Base-by-base conservation (phyloP, 2,888 invertebrate genomes). In the Torymus auratus region DNA sequence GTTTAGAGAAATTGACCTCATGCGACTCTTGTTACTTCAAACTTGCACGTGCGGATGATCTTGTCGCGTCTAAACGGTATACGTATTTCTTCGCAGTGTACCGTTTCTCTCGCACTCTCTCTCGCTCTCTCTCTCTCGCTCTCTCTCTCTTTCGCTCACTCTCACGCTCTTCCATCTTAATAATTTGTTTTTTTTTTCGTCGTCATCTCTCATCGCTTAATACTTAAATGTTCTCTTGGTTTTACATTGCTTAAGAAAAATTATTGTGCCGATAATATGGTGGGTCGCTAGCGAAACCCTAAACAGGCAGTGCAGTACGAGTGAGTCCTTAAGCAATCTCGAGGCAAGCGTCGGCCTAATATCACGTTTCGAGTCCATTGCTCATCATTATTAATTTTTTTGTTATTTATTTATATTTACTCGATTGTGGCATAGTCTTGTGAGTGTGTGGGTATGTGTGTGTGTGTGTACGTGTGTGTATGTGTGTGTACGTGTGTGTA, bases 291-390 rank as follows among this genome's bases (percentile, higher is more conserved):
- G 87, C 87, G 88, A 89, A 89, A 90, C 91, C 90, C 91, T 91
- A 90, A 90, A 90, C 88, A 91, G 91, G 91, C 91, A 91, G 91
- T 91, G 91, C 91, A 91, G 87, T 91, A 90, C 87, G 87, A 89
- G 89, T 89, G 90, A 88, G 89, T 90, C 87, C 89, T 90, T 89
- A 90, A 91, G 89, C 91, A 89, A 91, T 90, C 89, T 90, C 88
- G 89, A 91, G 91, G 91, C 91, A 90, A 91, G 89, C 91, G 89
- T 89, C 89, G 90, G 90, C 90, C 91, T 91, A 91, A 91, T 91
- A 91, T 91, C 91, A 91, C 90, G 89, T 89, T 90, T 89, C 88
- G 90, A 90, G 90, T 91, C 89, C 89, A 89, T 90, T 89, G 89
- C 90, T 90, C 89, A 86, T 90, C 86, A 85, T 85, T 84, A 86